A percentile compares a stretch with the other conserved stretches of the same genome.
phyloP scores from a whole-genome alignment of 2,888 invertebrate species.

The Petrolisthes manimaculis region DNA sequence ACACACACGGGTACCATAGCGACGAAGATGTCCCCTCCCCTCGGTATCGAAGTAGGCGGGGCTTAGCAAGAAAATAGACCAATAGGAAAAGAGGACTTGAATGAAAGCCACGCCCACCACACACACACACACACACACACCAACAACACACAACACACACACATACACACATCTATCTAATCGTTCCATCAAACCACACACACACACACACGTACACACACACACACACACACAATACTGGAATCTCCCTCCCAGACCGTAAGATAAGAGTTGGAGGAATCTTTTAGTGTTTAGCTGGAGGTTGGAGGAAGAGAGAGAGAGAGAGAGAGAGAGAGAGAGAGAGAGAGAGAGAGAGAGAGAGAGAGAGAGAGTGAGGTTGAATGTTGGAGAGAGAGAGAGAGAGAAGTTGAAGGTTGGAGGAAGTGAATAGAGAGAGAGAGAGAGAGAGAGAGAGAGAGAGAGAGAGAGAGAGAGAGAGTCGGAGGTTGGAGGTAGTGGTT shows the following conservation, averaged over 20 bases:
- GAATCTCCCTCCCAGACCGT: not conserved
- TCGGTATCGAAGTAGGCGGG: too few relatives aligned
- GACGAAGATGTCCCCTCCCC: too few relatives aligned
- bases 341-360: not conserved
- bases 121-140: too few relatives aligned
- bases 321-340: not conserved
- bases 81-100: too few relatives aligned
- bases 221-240: not conserved
- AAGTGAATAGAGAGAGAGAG: too few relatives aligned
- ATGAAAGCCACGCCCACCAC: too few relatives aligned
- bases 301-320: not conserved
- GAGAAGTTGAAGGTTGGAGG: not conserved
- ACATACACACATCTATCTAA: too few relatives aligned
- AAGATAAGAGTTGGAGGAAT: not conserved
- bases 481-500: not conserved
- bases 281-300: not conserved
- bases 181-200: too few relatives aligned
- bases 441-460: not conserved
- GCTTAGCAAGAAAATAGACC: too few relatives aligned
- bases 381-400: not conserved
- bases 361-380: not conserved
- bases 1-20: too few relatives aligned
- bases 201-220: not conserved
- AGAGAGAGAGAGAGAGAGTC: not conserved
- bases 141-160: too few relatives aligned